These are phyloP conservation scores for Drosophila bocki DNA, from an alignment of 1,140 invertebrate genomes.

Conservation along the genomic window DNA sequence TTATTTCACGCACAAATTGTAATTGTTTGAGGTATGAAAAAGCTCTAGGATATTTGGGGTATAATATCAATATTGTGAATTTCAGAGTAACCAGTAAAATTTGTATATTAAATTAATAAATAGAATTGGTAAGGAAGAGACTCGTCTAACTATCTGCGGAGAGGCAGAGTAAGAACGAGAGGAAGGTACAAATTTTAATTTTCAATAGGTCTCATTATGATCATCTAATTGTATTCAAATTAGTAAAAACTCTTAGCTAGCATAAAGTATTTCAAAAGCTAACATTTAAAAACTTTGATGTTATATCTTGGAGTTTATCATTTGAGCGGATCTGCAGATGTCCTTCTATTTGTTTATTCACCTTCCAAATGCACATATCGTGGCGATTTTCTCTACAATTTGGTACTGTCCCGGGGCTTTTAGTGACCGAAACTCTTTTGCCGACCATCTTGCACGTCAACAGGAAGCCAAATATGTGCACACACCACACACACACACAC, in stretches of 20 bases:
- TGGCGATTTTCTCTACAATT: conserved; percentile 7
- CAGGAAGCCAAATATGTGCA: conserved; percentile 70
- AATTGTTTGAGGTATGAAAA: not conserved
- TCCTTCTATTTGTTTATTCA: not conserved
- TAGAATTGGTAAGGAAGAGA: too few species aligned
- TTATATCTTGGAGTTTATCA: not conserved
- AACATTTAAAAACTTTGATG: not conserved
- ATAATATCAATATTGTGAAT: too few species aligned
- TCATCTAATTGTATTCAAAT: too few species aligned
- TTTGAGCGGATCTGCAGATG: not conserved
- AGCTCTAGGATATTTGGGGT: too few species aligned
- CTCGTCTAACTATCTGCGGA: too few species aligned
- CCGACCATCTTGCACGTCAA: conserved; percentile 68
- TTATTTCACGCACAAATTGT: not conserved
- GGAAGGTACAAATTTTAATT: too few species aligned
- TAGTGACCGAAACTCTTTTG: conserved; percentile 27
- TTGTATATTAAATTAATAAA: too few species aligned
- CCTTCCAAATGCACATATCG: not conserved
- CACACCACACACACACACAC: conserved; percentile 21
- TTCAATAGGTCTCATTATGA: too few species aligned
- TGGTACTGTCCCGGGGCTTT: conserved; percentile 10
- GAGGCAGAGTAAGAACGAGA: too few species aligned
- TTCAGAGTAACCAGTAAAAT: too few species aligned
- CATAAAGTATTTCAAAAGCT: too few species aligned
- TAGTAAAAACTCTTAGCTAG: too few species aligned